A percentile compares a stretch with the other conserved stretches of the same genome.
phyloP scores from a whole-genome alignment of 1,140 invertebrate genomes.

The Leucophenga varia region DNA sequence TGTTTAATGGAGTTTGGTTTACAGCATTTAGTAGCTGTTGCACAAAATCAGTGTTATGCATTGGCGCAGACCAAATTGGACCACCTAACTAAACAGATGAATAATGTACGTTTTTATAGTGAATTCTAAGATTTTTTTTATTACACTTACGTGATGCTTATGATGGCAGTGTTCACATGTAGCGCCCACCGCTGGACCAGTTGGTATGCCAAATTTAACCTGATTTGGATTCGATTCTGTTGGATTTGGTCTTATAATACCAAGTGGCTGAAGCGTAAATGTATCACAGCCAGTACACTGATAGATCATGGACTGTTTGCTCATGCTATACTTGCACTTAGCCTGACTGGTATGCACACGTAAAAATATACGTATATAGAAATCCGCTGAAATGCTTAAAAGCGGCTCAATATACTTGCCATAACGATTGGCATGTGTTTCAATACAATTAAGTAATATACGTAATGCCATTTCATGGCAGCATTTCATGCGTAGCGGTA shows the following conservation, averaged over 20 bases:
- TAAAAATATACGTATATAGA: slow-evolving; percentile 96
- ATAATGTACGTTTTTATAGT: slow-evolving; percentile 17
- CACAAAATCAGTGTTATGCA: slow-evolving; percentile 83
- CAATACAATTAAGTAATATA: slow-evolving; percentile 88
- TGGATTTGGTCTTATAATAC: slow-evolving; percentile 63
- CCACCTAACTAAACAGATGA: slow-evolving; percentile 73
- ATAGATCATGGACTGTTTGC: slow-evolving; percentile 83
- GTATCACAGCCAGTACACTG: slow-evolving; percentile 87
- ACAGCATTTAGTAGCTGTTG: slow-evolving; percentile 57
- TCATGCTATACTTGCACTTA: slow-evolving; percentile 81
- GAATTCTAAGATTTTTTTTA: too few relatives aligned
- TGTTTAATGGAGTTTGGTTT: slow-evolving; percentile 42
- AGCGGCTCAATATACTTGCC: slow-evolving; percentile 90
- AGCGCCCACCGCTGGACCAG: slow-evolving; percentile 66
- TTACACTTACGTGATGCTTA: slow-evolving; percentile 65
- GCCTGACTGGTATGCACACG: slow-evolving; percentile 75
- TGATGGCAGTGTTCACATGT: slow-evolving; percentile 78
- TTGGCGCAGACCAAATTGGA: slow-evolving; percentile 87
- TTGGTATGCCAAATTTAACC: slow-evolving; percentile 67
- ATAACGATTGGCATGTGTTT: slow-evolving; percentile 89
- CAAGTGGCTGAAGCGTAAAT: slow-evolving; percentile 74
- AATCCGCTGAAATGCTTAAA: slow-evolving; percentile 91
- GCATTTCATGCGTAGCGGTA: slow-evolving; percentile 81
- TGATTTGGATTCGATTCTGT: slow-evolving; percentile 61
- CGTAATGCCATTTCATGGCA: slow-evolving; percentile 97